These are phyloP conservation scores for Bhutanitis thaidina DNA, from an alignment of 2,888 invertebrate species.

Conservation along the genomic window DNA sequence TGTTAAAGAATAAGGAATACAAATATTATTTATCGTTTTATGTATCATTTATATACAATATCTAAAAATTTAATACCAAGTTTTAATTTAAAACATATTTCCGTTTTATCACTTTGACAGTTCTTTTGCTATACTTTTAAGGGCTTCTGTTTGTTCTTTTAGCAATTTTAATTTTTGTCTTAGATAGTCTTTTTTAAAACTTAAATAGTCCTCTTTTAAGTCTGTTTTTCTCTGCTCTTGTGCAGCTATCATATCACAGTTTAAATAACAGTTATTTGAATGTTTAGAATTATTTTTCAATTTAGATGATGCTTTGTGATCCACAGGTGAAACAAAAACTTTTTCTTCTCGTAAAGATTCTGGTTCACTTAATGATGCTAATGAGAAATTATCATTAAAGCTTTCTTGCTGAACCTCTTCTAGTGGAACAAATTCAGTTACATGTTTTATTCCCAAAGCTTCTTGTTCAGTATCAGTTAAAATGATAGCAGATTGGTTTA, in stretches of 20 bases:
- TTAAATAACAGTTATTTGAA: constrained; percentile 49
- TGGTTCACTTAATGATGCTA: constrained; percentile 45
- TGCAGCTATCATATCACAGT: constrained; percentile 56
- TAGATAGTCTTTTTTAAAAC: constrained; percentile 67
- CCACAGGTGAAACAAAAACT: constrained; percentile 35
- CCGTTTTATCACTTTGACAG: constrained; percentile 27
- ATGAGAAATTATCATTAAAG: constrained; percentile 39
- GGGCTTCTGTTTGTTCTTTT: constrained; percentile 66
- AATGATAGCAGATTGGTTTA: constrained; percentile 40
- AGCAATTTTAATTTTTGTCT: constrained; percentile 58
- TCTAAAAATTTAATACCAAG: too few species aligned
- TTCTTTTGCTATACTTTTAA: constrained; percentile 62
- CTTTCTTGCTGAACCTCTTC: constrained; percentile 39
- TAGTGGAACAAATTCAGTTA: constrained; percentile 47
- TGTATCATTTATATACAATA: too few species aligned
- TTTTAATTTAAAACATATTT: too few species aligned
- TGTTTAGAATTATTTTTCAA: constrained; percentile 39
- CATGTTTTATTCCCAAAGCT: constrained; percentile 50
- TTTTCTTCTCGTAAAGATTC: constrained; percentile 52
- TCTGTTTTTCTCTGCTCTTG: constrained; percentile 59
- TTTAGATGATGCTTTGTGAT: constrained; percentile 31
- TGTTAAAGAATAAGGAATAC: too few species aligned
- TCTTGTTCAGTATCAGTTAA: constrained; percentile 53
- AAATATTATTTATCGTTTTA: too few species aligned
- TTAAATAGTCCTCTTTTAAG: constrained; percentile 64